Base-by-base conservation (phyloP, 2,797 vertebrate genomes). In the Takifugu ocellatus region DNA sequence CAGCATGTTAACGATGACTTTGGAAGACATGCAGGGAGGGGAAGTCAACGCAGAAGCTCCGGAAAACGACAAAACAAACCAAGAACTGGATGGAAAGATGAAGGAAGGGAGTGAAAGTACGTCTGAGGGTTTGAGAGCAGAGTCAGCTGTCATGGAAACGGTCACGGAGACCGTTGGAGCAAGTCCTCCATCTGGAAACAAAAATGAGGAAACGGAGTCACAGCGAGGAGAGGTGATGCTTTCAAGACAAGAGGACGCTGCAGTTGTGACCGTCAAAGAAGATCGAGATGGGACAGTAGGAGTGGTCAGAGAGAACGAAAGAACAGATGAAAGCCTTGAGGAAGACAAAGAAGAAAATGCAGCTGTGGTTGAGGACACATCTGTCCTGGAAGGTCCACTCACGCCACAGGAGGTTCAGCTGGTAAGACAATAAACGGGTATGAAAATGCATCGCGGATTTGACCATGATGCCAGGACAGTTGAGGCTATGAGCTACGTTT, bases 361-460 rank as follows among this genome's bases (percentile, higher is more conserved):
- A 21, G 52, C 67, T 0, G 54, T 64, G 6, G 5, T 5, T 11
- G 53, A 75, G 47, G 58, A 65, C 31, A 0, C 67, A 24, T 25
- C 60, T 9, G 58, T n/a, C 21, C 78, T 61, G 1, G 74, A 80
- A 29, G 66, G 51, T 39, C 74, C 84, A 33, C 83, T 84, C 47
- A 81, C 88, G 11, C 81, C 90, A 24, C 75, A 84, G 61, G 88
- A 90, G 66, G 84, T 90, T 50, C 83, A 82, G 21, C 84, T 73
- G 4, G 91, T 92, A 81, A 89, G 79, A 17, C 43, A 29, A 16
- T 2, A 49, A 17, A 16, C 3, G 2, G 7, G 42, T n/a, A 3
- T 15, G 1, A 6, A 3, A n/a, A 15, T n/a, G 43, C n/a, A 17
- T 44, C 43, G 16, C 16, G 17, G 6, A 9, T n/a, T 21, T 1